Evolutionary conservation across 2,113 vertebrate genomes (phyloP), one percentile per base, ranked within the genome.

Genomic region (Tapirus terrestris): DNA sequence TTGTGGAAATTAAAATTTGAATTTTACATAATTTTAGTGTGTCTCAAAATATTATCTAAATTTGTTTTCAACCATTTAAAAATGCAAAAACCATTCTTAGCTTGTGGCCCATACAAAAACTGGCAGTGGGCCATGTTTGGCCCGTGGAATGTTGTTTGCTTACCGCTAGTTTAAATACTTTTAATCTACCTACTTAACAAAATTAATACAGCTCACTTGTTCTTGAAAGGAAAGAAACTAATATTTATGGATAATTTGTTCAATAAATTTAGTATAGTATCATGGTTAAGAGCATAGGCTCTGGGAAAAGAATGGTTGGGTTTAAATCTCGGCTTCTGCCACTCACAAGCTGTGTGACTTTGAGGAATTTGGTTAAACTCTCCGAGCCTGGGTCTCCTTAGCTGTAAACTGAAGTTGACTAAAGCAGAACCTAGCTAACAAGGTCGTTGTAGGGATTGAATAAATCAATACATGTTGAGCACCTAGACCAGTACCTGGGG

Each of bases 41-140:
- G n/a, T 77, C 58, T 79, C 75, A 70, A 92, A 95, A 87, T 92
- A 63, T 12, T 89, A 91, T 29, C 56, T 18, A 10, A 63, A 88
- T 2, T 2, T 48, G 18, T 91, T 73, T 58, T 75, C 39, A 77
- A 48, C 39, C 77, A 80, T 33, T 90, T 86, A 56, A 73, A 68
- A 86, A 58, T 53, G 20, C 2, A 76, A 67, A 51, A 72, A 45
- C 23, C n/a, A 82, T 82, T 39, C 51, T 91, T 53, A 81, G 60
- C 36, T 61, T 53, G 17, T 23, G 61, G 70, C 48, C 39, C 36
- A 63, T 10, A 60, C 3, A 76, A 63, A 81, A 77, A 51, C 6
- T 87, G 39, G 27, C 29, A 29, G 18, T n/a, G 1, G 60, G 80
- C 8, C 14, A 39, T 29, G 56, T 58, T 43, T 61, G 25, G 25